These are phyloP conservation scores for Notoglanidium macrostoma DNA, from an alignment of 2,797 vertebrate species.

Conservation along the genomic window DNA sequence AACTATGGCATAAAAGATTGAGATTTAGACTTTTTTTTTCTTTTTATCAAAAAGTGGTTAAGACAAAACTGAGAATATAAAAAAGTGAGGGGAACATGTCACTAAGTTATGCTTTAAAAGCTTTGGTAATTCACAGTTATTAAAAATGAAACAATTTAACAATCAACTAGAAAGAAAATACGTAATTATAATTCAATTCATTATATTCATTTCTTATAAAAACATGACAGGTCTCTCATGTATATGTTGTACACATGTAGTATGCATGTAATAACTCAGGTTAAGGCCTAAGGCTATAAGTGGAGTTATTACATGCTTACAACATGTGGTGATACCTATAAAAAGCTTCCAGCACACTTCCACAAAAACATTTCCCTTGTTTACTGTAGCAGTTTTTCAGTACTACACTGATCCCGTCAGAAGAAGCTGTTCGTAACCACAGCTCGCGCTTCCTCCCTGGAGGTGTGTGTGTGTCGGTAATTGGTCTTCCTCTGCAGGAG, in stretches of 20 bases:
- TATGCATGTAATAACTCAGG: background rate
- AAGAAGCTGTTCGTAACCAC: conserved; percentile 47
- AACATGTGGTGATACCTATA: background rate
- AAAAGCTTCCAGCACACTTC: conserved; percentile 14
- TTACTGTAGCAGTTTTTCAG: conserved; percentile 41
- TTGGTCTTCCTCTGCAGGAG: conserved; percentile 56
- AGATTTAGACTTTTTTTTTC: background rate
- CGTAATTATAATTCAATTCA: background rate
- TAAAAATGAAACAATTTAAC: background rate
- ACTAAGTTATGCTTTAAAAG: background rate
- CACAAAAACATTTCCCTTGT: conserved; percentile 39
- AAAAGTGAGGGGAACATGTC: background rate
- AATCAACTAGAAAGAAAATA: background rate
- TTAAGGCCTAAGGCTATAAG: background rate
- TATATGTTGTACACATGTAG: background rate
- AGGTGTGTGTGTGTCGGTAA: conserved; percentile 50
- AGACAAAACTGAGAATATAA: background rate
- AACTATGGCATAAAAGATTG: background rate
- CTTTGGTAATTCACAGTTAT: background rate
- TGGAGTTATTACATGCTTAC: conserved; percentile 24
- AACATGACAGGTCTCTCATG: background rate
- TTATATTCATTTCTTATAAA: background rate
- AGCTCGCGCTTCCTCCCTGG: conserved; percentile 50
- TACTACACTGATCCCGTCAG: conserved; percentile 46
- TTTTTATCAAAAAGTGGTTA: background rate